phyloP scores from a whole-genome alignment of 2,888 invertebrate species.

The Drosophila picticornis region DNA sequence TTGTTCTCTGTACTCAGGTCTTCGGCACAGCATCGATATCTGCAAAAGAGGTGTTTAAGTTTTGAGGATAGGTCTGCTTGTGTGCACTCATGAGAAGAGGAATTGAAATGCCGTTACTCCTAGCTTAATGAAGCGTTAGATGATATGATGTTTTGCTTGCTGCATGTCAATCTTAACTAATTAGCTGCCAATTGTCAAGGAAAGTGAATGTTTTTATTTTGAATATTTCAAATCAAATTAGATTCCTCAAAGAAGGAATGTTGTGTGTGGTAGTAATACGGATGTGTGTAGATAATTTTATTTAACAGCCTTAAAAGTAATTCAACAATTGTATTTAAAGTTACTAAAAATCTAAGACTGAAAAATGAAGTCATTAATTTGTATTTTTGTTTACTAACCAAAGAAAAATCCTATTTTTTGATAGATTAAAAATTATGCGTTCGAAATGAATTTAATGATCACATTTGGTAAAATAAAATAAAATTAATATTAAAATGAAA shows the following conservation, averaged over 20 bases:
- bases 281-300: not conserved
- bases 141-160: not conserved
- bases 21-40: not conserved
- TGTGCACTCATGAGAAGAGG: slow-evolving; percentile 12
- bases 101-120: slow-evolving; percentile 10
- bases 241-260: not conserved
- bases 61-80: slow-evolving; percentile 3
- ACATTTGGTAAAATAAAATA: slow-evolving; percentile 7
- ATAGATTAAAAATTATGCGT: not conserved
- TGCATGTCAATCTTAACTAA: slow-evolving; percentile 18
- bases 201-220: not conserved
- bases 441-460: not conserved
- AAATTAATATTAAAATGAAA: not conserved
- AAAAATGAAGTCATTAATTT: not conserved
- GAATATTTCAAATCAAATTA: not conserved
- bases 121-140: not conserved
- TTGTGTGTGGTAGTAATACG: not conserved
- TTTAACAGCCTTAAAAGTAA: not conserved
- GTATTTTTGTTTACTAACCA: not conserved
- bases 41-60: slow-evolving; percentile 30
- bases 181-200: not conserved
- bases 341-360: not conserved
- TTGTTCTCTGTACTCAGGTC: not conserved
- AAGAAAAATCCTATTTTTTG: not conserved
- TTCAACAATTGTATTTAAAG: not conserved